Conservation (phyloP, 2,113 vertebrate genomes). For the Pholis gunnellus region DNA sequence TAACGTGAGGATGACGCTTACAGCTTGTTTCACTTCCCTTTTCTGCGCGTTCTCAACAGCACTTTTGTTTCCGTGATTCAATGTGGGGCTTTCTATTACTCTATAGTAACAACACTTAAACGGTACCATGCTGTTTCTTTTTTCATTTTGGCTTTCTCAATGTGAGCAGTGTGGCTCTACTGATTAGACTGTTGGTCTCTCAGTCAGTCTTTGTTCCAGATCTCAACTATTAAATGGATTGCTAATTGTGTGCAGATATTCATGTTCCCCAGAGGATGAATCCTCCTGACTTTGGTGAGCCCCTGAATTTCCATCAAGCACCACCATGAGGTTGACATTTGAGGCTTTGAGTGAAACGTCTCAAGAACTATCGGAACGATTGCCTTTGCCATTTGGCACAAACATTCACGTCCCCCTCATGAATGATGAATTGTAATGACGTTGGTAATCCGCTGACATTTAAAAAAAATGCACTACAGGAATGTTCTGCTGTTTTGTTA, state of each 20-base stretch:
- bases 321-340: not conserved
- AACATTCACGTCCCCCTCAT: too few species aligned
- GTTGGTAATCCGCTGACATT: too few species aligned
- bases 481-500: too few species aligned
- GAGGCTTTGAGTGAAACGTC: too few species aligned
- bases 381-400: too few species aligned
- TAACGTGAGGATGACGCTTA: not conserved
- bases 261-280: not conserved
- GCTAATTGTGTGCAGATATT: not conserved
- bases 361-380: too few species aligned
- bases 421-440: too few species aligned
- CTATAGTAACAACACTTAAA: not conserved
- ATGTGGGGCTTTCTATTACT: not conserved
- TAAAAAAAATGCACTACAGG: too few species aligned
- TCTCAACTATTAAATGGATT: not conserved
- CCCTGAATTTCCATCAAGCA: not conserved
- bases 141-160: not conserved
- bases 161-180: not conserved
- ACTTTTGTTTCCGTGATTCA: not conserved
- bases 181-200: not conserved
- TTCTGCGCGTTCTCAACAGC: not conserved
- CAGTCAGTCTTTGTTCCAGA: not conserved
- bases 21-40: conserved; percentile 31
- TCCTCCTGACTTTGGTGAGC: not conserved
- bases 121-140: not conserved